phyloP scores from a whole-genome alignment of 2,113 vertebrate genomes.

The Myrmophylax atrothorax region DNA sequence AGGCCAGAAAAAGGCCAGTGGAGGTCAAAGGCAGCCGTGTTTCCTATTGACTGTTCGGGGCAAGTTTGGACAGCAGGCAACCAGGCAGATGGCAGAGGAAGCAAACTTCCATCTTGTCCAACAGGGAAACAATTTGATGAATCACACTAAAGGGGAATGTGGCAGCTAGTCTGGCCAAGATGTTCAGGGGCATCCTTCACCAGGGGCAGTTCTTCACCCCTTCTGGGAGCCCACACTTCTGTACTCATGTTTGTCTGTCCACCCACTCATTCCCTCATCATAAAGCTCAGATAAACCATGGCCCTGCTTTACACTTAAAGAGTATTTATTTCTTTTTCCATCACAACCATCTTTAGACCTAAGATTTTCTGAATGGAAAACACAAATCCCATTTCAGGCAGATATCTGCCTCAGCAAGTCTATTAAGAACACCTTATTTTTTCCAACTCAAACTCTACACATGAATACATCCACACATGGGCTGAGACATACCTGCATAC shows the following conservation, averaged over 20 bases:
- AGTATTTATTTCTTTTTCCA: not conserved
- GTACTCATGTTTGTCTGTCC: not conserved
- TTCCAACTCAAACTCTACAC: not conserved
- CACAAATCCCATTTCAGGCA: not conserved
- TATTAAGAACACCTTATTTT: not conserved
- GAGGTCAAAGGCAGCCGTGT: not conserved
- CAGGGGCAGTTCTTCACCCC: not conserved
- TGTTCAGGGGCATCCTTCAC: not conserved
- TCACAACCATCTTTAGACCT: not conserved
- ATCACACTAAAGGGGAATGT: not conserved
- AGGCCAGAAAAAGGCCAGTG: not conserved
- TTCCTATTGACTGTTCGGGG: not conserved
- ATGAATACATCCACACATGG: rapidly evolving
- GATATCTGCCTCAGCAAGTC: not conserved
- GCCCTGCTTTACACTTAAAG: not conserved
- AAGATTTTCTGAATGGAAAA: not conserved
- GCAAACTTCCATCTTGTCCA: not conserved
- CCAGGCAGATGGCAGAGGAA: not conserved
- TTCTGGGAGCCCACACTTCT: not conserved
- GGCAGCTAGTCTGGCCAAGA: not conserved
- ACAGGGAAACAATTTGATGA: not conserved
- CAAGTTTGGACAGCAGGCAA: not conserved
- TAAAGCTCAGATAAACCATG: not conserved
- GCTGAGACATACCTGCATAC: not conserved
- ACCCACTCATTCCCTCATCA: not conserved